Evolutionary conservation across 1,140 invertebrate species (phyloP), one percentile per base, ranked within the genome.

Genomic region (Caerostris extrusa): DNA sequence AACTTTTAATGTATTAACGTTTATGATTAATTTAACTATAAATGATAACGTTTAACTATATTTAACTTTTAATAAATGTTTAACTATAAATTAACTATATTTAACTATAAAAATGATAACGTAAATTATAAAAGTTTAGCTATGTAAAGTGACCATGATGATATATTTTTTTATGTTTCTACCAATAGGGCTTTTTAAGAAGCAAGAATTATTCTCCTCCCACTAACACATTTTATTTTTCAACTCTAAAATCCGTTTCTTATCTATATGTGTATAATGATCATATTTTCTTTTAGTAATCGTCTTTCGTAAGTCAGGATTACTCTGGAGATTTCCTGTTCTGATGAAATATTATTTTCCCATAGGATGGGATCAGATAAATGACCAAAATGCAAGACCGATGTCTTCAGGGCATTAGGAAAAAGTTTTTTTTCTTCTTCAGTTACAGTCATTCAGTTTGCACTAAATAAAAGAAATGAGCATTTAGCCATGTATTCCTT

Each of bases 301-400:
- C 50, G 71, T 5, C 10, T 12, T 50, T 53, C 71, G 19, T 77
- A 34, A 34, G 19, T 71, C 4, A 3, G 71, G 71, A 77, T 77
- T 77, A 53, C 71, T 77, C 71, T 0, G 50, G 71, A 77, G 71
- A 77, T 77, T 77, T 12, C 3, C 71, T 53, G 61, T 77, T 53
- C 71, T 77, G 8, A 50, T 77, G 71, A 12, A 77, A 50, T 53
- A 77, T 77, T 77, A 77, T 77, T 53, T 77, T 77, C 10, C 53
- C 71, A 77, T 53, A 77, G 8, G 50, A 10, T n/a, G 34, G 8
- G 34, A 53, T 10, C 71, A 77, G 34, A 53, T 77, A 50, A 77
- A 12, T 3, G 34, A 34, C 34, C 34, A 12, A 14, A 77, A 77
- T 77, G 3, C 71, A 77, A 77, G 71, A 77, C 3, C 3, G 10